Percentiles rank a stretch among this genome's conserved stretches.
Conservation (phyloP, 2,113 vertebrate genomes). For the Odobenus rosmarus region DNA sequence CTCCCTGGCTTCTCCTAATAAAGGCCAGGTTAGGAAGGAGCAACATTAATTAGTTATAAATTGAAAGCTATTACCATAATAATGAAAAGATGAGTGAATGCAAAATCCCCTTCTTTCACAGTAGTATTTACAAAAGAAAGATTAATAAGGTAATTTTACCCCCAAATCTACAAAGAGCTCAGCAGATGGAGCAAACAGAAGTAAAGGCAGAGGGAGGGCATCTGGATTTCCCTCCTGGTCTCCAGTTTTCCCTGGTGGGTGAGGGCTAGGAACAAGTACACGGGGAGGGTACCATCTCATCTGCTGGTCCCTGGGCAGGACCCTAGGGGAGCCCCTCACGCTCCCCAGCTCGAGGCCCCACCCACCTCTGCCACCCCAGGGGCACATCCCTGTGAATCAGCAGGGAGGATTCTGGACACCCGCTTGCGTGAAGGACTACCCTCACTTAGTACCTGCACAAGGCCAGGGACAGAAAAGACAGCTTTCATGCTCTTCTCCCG, state of each 20-base stretch:
- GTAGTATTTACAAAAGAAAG: conserved; percentile 79
- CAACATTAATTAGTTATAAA: conserved; percentile 83
- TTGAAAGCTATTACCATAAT: conserved; percentile 84
- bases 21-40: conserved; percentile 72
- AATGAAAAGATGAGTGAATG: conserved; percentile 80
- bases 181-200: not conserved
- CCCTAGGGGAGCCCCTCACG: not conserved
- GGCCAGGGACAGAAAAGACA: not conserved
- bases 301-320: not conserved
- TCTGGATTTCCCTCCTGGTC: not conserved
- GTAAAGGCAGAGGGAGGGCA: not conserved
- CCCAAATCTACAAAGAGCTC: conserved; percentile 71
- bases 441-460: not conserved
- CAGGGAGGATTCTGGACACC: not conserved
- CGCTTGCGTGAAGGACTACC: not conserved
- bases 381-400: not conserved
- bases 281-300: not conserved
- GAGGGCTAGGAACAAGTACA: not conserved
- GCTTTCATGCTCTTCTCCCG: not conserved
- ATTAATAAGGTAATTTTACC: conserved; percentile 79
- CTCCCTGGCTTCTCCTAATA: conserved; percentile 62
- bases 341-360: not conserved
- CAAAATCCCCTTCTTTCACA: conserved; percentile 72
- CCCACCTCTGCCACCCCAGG: not conserved
- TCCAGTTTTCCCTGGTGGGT: not conserved